Conservation (phyloP, 2,888 invertebrate genomes). For the Ophion costatus region DNA sequence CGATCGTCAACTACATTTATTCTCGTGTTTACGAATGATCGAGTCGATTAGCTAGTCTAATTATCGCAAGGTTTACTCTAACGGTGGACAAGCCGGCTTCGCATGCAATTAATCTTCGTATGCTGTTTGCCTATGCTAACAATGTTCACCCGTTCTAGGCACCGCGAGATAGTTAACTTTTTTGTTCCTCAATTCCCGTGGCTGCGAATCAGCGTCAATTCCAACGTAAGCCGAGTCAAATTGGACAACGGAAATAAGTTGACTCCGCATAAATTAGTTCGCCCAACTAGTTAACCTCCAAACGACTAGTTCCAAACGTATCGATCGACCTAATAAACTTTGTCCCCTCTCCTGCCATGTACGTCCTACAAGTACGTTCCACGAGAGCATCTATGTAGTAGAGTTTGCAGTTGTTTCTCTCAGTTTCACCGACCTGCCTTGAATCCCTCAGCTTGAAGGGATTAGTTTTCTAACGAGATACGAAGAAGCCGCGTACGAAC, state of each 20-base stretch:
- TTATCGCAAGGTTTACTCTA: conserved; percentile 18
- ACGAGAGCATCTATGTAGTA: too few species aligned
- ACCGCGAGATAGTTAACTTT: background rate
- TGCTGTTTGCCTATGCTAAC: background rate
- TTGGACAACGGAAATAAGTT: background rate
- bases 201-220: background rate
- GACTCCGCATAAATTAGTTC: background rate
- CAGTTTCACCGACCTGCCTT: background rate
- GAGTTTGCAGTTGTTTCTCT: background rate
- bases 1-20: conserved; percentile 11
- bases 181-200: background rate
- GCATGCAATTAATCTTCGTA: background rate
- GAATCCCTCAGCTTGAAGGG: background rate
- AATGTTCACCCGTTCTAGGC: background rate
- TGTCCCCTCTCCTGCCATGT: background rate
- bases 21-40: conserved; percentile 32
- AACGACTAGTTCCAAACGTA: background rate
- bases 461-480: background rate
- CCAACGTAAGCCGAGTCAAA: background rate
- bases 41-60: background rate
- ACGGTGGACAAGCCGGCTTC: background rate
- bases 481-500: background rate
- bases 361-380: background rate
- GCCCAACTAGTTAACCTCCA: background rate
- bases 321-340: conserved; percentile 20